Conservation (phyloP, 2,113 vertebrate species). For the Anser brachyrhynchus region DNA sequence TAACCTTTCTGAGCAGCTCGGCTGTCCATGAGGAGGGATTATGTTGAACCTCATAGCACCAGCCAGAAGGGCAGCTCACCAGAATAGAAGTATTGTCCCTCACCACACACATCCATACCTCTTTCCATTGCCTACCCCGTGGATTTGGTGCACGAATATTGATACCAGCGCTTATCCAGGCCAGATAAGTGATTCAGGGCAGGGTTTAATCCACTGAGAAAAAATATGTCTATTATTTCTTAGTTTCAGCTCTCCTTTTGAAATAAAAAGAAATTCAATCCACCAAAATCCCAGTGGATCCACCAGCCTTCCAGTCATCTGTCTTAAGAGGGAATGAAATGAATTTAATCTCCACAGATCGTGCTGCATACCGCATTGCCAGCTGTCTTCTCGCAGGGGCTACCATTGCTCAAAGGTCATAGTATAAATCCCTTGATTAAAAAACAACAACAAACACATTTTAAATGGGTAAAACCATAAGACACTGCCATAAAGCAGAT, state of each 20-base stretch:
- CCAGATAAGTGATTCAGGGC: neutral
- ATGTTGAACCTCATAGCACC: neutral
- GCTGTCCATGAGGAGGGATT: neutral
- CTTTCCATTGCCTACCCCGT: neutral
- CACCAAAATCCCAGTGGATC: conserved; percentile 32
- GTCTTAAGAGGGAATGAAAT: neutral
- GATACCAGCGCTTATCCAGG: neutral
- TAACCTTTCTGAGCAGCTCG: neutral
- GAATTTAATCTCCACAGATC: conserved; percentile 25
- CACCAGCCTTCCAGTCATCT: neutral
- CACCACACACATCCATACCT: neutral
- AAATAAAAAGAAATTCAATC: conserved; percentile 25
- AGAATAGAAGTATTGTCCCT: neutral
- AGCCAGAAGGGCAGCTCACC: neutral
- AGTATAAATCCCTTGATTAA: conserved; percentile 44
- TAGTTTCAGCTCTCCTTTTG: neutral
- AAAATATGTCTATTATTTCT: neutral
- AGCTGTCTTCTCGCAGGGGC: conserved; percentile 26
- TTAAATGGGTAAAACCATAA: conserved; percentile 55
- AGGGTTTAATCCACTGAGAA: neutral
- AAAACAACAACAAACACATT: conserved; percentile 43
- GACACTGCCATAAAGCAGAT: conserved; percentile 49
- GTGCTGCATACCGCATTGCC: neutral
- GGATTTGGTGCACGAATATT: neutral
- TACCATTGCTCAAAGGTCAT: conserved; percentile 28